Base-by-base conservation (phyloP, 2,113 vertebrate genomes). In the Oophaga pumilio region DNA sequence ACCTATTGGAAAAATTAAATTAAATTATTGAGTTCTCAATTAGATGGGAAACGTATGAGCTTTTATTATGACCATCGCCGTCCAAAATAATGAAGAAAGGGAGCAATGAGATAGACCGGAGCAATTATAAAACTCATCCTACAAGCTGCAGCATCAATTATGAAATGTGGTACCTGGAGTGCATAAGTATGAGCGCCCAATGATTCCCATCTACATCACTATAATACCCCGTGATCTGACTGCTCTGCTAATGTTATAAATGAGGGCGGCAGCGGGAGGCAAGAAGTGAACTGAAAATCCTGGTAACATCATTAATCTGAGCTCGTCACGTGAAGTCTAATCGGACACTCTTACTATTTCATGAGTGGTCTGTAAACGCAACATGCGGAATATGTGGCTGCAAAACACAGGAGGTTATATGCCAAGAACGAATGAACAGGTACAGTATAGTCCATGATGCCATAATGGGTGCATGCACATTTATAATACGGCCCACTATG, bases 271-370 rank as follows among this genome's bases (percentile, higher is more conserved):
- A 59, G 28, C 28, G 62, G 50, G 66, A 71, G 73, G 43, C 43
- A 85, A 24, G 28, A 56, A 15, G 84, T 20, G 56, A 76, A 76
- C 24, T 11, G 17, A 33, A 76, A 26, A 85, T 66, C 33, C 73
- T 24, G 84, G 52, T 64, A 49, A 57, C 18, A 43, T 26, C 84
- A 87, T 87, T 71, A 57, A 87, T 87, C 77, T 87, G 64, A n/a
- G 26, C 26, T 6, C 73, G 77, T 81, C 77, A 81, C 7, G 6
- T 20, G 6, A 62, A 15, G 50, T 59, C 64, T 87, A 60, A 81
- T 22, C 52, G n/a, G 52, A 12, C 85, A 57, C 76, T 6, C 68
- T 20, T 52, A 57, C 11, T 6, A 20, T 49, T 24, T 87, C 73
- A 81, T 73, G 49, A 81, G 24, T 24, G 28, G 52, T 20, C 24